Evolutionary conservation across 2,888 invertebrate species (phyloP), one percentile per base, ranked within the genome.

Genomic region (Acrobasis suavella): DNA sequence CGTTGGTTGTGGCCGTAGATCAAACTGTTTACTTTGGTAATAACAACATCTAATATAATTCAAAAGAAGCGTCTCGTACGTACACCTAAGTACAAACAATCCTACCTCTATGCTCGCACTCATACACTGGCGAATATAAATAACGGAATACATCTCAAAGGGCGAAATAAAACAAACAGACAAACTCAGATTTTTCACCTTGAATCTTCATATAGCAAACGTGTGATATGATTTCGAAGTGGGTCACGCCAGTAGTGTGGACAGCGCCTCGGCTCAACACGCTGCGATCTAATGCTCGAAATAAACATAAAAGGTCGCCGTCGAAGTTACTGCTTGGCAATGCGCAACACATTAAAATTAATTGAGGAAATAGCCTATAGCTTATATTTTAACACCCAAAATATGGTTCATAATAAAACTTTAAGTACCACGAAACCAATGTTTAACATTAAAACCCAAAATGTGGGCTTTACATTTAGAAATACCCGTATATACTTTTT

Each of bases 241-340:
- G 74, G 87, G 88, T 87, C 88, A 86, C 70, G 73, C 72, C 74
- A 69, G 79, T 81, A 81, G 77, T 82, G 70, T 72, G 73, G 83
- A 80, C 80, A 78, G 70, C 62, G 70, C 80, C 78, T 80, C 76
- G 73, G 74, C 75, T 71, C 72, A 65, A 69, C 68, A 72, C 73
- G 76, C 70, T 66, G 75, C 76, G 79, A 82, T 80, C 78, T 76
- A 80, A 69, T 68, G 81, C 87, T 77, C 77, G 76, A 89, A 91
- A 90, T 90, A 91, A 84, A 85, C 80, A 75, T 76, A 78, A 90
- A 90, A 89, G 89, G 89, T 91, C 89, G 78, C 75, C 78, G 78
- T 79, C 78, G 78, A 78, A 85, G 75, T 81, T 81, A 79, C 73
- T 77, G 76, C 76, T 82, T 86, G 86, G 84, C 87, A 84, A 77